Evolutionary conservation across 1,140 invertebrate species (phyloP), one percentile per base, ranked within the genome.

Genomic region (Drosophila persimilis): DNA sequence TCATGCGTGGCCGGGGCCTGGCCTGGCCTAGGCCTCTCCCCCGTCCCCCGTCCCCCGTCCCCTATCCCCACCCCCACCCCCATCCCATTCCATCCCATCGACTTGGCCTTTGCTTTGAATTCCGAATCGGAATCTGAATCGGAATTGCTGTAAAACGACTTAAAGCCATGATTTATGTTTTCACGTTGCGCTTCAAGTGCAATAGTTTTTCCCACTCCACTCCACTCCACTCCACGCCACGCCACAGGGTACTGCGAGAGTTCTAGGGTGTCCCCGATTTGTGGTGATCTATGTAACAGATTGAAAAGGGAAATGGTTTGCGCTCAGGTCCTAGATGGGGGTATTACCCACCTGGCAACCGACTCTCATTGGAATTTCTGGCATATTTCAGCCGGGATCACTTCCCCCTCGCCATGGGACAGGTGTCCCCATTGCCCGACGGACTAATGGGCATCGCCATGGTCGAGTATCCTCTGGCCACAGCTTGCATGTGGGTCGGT

Each of bases 81-180:
- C 24, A 26, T 5, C 5, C 24, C 24, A 26, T 26, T 26, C 24
- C 24, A 26, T 26, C 5, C 24, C 24, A 20, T n/a, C 41, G 35
- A 66, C n/a, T 67, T 69, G 63, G 63, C 65, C 65, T 72, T 72
- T 61, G 46, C 13, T 29, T 50, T 35, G 50, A 45, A 62, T 48
- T 80, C 22, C 60, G 58, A 73, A 61, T 26, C 24, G 24, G 24
- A 24, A 24, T 73, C 46, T 43, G 59, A 48, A 31, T 73, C 46
- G 46, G 59, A 48, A 31, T 56, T 44, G 58, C 41, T 46, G 41
- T 50, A 52, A 46, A 64, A 73, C 58, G 43, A 52, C 67, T 73
- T 77, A 71, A 73, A 65, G 59, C 75, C 69, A 84, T 83, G 80
- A 84, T 83, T 85, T 85, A 84, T 84, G 80, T 59, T 61, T 78